Conservation (phyloP, 2,797 vertebrate genomes). For the Pygocentrus nattereri region DNA sequence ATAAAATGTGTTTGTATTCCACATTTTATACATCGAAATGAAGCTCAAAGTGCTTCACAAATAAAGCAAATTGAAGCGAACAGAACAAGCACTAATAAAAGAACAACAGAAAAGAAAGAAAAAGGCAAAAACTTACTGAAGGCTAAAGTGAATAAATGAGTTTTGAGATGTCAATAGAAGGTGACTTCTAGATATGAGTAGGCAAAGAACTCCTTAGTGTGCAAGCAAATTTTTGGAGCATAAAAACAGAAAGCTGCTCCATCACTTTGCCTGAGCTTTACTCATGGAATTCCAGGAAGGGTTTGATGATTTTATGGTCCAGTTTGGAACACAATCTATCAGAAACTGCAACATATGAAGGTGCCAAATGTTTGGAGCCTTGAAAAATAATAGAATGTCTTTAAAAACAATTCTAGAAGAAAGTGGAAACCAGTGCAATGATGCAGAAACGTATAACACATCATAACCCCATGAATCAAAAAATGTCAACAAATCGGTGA, state of each 20-base stretch:
- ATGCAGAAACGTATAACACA: too few relatives aligned
- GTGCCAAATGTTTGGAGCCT: not conserved
- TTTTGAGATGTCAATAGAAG: not conserved
- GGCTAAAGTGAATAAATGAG: not conserved
- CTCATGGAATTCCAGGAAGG: not conserved
- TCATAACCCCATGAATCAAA: too few relatives aligned
- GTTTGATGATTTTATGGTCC: not conserved
- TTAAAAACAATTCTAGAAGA: too few relatives aligned
- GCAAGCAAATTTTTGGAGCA: not conserved
- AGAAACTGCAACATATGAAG: not conserved
- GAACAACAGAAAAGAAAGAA: not conserved
- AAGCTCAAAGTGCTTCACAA: not conserved
- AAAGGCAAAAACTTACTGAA: not conserved
- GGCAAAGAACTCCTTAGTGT: not conserved
- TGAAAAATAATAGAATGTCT: not conserved
- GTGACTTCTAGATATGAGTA: not conserved
- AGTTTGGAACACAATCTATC: not conserved
- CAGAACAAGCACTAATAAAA: not conserved
- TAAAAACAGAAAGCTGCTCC: not conserved
- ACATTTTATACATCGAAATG: not conserved
- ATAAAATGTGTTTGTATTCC: not conserved
- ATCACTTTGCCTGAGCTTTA: not conserved
- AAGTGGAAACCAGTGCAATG: not conserved
- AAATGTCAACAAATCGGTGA: too few relatives aligned
- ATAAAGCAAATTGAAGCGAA: not conserved